phyloP scores from a whole-genome alignment of 2,113 vertebrate species.

The Anthoscopus minutus region DNA sequence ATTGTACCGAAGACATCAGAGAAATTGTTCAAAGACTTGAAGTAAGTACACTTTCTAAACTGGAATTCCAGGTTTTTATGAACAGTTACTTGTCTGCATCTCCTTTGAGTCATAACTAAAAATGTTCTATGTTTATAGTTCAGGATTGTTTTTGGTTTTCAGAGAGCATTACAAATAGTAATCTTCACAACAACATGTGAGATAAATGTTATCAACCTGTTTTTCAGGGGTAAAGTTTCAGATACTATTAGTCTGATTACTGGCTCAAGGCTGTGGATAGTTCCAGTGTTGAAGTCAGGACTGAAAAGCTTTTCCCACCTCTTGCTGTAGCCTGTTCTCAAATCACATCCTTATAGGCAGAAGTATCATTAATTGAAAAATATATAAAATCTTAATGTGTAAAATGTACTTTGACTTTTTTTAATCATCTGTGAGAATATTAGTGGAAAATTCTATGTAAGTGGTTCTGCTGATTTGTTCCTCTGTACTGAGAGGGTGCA shows the following conservation, averaged over 20 bases:
- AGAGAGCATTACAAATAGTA: not conserved
- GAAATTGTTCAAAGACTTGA: constrained; percentile 93
- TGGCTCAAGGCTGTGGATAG: not conserved
- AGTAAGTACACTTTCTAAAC: constrained; percentile 69
- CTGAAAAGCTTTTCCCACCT: not conserved
- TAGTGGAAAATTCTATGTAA: not conserved
- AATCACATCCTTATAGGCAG: not conserved
- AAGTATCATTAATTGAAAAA: not conserved
- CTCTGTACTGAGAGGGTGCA: not conserved
- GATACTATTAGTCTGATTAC: not conserved
- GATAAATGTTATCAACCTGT: not conserved
- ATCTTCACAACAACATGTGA: not conserved
- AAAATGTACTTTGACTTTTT: not conserved
- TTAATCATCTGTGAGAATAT: not conserved
- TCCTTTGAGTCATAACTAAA: not conserved
- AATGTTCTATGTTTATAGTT: not conserved
- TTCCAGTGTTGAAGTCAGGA: not conserved
- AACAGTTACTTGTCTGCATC: not conserved
- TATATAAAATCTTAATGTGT: not conserved
- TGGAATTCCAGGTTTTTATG: not conserved
- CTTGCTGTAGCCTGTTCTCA: not conserved
- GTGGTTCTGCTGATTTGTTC: not conserved
- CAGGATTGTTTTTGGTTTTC: not conserved
- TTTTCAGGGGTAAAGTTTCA: not conserved
- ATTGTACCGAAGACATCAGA: constrained; percentile 84